Base-by-base conservation (phyloP, 2,113 vertebrate species). In the Toxotes jaculatrix region DNA sequence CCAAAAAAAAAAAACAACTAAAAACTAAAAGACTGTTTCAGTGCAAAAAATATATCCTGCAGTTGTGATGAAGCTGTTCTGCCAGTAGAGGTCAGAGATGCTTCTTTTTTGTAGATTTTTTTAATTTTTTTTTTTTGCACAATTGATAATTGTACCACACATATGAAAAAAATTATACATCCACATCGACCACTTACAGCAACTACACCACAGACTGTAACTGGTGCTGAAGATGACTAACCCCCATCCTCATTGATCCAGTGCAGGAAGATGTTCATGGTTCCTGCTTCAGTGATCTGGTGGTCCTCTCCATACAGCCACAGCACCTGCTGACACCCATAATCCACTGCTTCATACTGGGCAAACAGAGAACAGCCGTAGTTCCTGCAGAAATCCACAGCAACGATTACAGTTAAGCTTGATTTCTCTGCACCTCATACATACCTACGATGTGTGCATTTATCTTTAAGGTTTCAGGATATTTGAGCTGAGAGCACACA, bases 231-330 rank as follows among this genome's bases (percentile, higher is more conserved):
- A 32, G 31, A 34, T 17, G 12, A 61, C 64, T 38, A 2, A 99
- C 97, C 97, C 95, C 97, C 97, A 60, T 97, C 84, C 92, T 98
- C 97, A 80, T 97, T 98, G 84, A 94, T 95, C 97, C 98, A 98
- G 84, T 96, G 96, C 42, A 99, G 94, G 90, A 99, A 99, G 31
- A 98, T 85, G 87, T 98, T 98, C 97, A 98, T 99, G n/a, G 96
- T 98, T 70, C 97, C 97, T 27, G 96, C 97, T 88, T 99, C 97
- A 0, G 97, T 98, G 86, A 98, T 97, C 86, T 97, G 96, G 42
- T 97, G 93, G 40, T 98, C 95, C 0, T 96, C 95, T 38, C 97
- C 97, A 1, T 97, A 96, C 7, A 99, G 94, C 97, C 97, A 98
- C 56, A 98, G 91, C 64, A 97, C 97, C 91, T 99, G 97, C 87